phyloP scores from a whole-genome alignment of 2,797 vertebrate genomes.

The Sebastes taczanowskii region DNA sequence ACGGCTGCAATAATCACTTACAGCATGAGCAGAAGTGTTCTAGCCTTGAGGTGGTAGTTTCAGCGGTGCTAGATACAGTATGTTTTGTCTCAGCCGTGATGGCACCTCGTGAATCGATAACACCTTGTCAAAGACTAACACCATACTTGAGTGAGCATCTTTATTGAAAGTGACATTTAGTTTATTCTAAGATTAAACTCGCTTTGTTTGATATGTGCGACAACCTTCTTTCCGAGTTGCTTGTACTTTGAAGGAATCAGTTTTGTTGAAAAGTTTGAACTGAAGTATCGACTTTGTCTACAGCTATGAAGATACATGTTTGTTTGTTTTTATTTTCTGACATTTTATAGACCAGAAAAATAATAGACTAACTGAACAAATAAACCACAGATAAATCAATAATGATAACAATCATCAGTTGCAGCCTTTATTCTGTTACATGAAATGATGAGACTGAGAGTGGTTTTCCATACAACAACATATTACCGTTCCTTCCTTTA shows the following conservation, averaged over 20 bases:
- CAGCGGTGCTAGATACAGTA: background rate
- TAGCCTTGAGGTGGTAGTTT: slow-evolving; percentile 37
- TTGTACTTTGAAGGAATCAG: background rate
- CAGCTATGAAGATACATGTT: background rate
- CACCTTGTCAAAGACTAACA: slow-evolving; percentile 1
- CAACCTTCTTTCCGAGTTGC: background rate
- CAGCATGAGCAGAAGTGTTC: slow-evolving; percentile 20
- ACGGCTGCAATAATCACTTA: slow-evolving; percentile 53
- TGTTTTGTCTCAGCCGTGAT: slow-evolving; percentile 4
- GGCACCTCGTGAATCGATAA: slow-evolving; percentile 19
- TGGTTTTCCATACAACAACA: background rate
- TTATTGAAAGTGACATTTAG: slow-evolving; percentile 4
- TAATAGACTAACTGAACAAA: background rate
- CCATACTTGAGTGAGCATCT: background rate
- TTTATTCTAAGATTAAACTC: background rate
- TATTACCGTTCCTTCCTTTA: too few relatives aligned
- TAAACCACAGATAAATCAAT: background rate
- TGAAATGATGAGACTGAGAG: background rate
- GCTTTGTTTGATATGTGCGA: background rate
- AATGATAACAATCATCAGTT: background rate
- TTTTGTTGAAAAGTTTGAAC: background rate
- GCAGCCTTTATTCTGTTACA: background rate
- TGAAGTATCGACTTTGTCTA: background rate
- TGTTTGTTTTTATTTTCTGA: background rate
- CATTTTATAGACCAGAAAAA: background rate